Evolutionary conservation across 2,113 vertebrate species (phyloP).

Genomic region (Scalopus aquaticus): DNA sequence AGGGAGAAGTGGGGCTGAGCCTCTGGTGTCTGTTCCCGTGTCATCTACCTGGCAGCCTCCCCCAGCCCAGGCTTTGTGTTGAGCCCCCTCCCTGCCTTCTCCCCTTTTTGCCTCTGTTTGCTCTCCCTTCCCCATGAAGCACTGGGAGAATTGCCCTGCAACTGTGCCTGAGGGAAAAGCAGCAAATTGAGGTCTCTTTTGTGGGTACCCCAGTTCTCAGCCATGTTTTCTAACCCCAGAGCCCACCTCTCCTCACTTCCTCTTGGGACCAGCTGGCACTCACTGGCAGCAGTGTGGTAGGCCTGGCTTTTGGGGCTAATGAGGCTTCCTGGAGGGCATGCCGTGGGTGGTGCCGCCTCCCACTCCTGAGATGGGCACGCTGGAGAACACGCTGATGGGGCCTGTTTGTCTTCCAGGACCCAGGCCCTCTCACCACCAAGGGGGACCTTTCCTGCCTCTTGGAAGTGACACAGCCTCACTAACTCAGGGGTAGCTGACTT

Average conservation of each 20-base stretch:
- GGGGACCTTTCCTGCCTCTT: too few relatives aligned
- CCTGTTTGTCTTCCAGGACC: neutral
- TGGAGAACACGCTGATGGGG: too few relatives aligned
- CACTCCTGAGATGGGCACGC: neutral
- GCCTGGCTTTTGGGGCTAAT: neutral
- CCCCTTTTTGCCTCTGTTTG: neutral
- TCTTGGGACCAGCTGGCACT: neutral
- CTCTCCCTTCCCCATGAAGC: fast-evolving
- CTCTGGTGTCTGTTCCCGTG: neutral
- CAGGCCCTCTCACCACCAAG: fast-evolving
- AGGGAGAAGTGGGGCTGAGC: neutral
- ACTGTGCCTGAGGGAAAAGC: neutral
- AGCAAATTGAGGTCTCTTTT: neutral
- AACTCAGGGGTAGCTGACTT: neutral
- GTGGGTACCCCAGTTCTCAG: fast-evolving
- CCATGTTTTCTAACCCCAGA: neutral
- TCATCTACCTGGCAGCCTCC: neutral
- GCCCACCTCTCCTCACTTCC: neutral
- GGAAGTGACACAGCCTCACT: neutral
- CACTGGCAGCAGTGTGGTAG: neutral
- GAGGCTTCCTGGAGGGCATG: fast-evolving
- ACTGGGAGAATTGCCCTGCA: neutral
- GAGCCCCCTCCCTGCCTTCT: neutral
- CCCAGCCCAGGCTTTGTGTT: fast-evolving
- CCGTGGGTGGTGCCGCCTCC: fast-evolving